phyloP scores from a whole-genome alignment of 2,797 vertebrate genomes.

The Danio kyathit region DNA sequence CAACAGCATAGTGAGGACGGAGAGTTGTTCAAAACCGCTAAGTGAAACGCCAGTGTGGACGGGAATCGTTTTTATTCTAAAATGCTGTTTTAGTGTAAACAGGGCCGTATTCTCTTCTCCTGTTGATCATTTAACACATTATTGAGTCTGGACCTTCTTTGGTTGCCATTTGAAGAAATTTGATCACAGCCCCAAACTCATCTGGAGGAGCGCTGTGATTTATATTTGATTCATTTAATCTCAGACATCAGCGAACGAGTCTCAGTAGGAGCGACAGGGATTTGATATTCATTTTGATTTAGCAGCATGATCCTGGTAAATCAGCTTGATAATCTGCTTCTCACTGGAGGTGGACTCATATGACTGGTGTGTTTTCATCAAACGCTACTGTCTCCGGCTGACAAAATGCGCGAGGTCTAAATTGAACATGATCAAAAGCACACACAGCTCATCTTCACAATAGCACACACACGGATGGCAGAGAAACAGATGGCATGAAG shows the following conservation, averaged over 20 bases:
- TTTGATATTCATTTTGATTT: conserved; percentile 28
- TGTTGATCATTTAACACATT: too few relatives aligned
- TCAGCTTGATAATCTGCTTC: background rate
- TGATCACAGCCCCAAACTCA: background rate
- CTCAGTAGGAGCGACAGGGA: background rate
- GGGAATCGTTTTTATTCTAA: too few relatives aligned
- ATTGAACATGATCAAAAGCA: conserved; percentile 35
- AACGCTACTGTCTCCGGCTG: background rate
- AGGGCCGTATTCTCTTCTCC: too few relatives aligned
- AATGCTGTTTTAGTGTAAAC: too few relatives aligned
- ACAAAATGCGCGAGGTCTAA: conserved; percentile 34
- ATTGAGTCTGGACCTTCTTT: too few relatives aligned
- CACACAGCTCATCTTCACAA: conserved; percentile 28
- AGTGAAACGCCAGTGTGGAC: too few relatives aligned
- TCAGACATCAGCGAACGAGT: background rate
- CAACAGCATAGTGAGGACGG: too few relatives aligned
- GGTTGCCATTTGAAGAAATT: too few relatives aligned
- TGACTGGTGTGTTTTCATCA: conserved; percentile 3
- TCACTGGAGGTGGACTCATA: background rate
- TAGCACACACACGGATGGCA: conserved; percentile 23
- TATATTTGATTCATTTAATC: background rate
- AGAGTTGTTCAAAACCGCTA: too few relatives aligned
- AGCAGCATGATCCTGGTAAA: conserved; percentile 3
- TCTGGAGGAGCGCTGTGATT: too few relatives aligned
- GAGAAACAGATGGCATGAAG: conserved; percentile 40